These are phyloP conservation scores for Furnarius figulus DNA, from an alignment of 2,113 vertebrate genomes.

Conservation along the genomic window DNA sequence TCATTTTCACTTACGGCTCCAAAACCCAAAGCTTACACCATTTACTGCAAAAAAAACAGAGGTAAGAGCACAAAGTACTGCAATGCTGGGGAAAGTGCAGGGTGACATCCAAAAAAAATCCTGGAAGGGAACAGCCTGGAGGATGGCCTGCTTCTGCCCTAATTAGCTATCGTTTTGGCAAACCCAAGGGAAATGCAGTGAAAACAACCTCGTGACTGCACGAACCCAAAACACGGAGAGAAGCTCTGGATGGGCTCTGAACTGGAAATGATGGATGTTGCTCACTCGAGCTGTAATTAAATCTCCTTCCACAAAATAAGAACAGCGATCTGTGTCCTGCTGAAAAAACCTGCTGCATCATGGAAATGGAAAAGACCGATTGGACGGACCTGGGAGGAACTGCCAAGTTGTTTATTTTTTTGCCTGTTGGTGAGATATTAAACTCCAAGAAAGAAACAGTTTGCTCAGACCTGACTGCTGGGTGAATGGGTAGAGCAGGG, in stretches of 20 bases:
- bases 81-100: background rate
- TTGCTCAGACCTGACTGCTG: background rate
- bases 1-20: background rate
- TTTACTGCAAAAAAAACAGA: background rate
- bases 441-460: background rate
- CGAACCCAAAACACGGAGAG: background rate
- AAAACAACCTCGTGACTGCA: background rate
- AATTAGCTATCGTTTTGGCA: constrained; percentile 1
- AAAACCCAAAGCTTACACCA: background rate
- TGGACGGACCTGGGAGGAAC: background rate
- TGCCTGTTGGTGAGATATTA: background rate
- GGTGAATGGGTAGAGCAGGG: background rate
- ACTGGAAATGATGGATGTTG: constrained; percentile 67
- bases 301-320: constrained; percentile 53
- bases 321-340: constrained; percentile 36
- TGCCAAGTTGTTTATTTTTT: background rate
- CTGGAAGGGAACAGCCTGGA: background rate
- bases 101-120: background rate
- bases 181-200: background rate
- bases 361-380: constrained; percentile 27
- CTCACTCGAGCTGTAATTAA: constrained; percentile 50
- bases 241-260: constrained; percentile 15
- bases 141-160: background rate
- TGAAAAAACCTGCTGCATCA: constrained; percentile 34
- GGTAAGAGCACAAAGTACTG: background rate